Percentiles rank a stretch among this genome's conserved stretches.
phyloP scores from a whole-genome alignment of 2,888 invertebrate genomes.

The Tenthredo amoena region DNA sequence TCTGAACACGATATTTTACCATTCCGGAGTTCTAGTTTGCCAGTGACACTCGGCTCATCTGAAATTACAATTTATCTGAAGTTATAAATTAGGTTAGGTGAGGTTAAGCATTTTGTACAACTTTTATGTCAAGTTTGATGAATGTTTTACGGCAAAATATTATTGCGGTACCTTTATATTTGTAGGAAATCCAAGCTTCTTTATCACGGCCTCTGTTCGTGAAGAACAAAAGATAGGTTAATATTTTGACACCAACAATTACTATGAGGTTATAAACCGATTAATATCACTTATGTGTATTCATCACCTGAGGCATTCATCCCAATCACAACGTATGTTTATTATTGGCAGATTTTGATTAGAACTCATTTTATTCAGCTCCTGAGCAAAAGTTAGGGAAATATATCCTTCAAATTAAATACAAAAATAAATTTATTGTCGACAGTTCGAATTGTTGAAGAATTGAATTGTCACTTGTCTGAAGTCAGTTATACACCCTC shows the following conservation, averaged over 20 bases:
- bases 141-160: neutral
- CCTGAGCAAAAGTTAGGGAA: neutral
- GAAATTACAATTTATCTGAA: slow-evolving; percentile 56
- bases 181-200: slow-evolving; percentile 80
- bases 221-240: slow-evolving; percentile 52
- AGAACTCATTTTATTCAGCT: slow-evolving; percentile 41
- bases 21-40: slow-evolving; percentile 77
- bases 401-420: neutral
- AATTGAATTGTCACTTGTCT: slow-evolving; percentile 40
- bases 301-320: slow-evolving; percentile 78
- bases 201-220: slow-evolving; percentile 78
- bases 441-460: slow-evolving; percentile 17
- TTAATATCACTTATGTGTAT: neutral
- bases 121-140: neutral
- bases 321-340: slow-evolving; percentile 81
- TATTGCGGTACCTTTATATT: slow-evolving; percentile 69
- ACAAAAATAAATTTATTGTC: slow-evolving; percentile 13
- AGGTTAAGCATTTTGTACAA: neutral
- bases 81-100: neutral
- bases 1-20: slow-evolving; percentile 77
- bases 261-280: neutral
- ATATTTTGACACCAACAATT: slow-evolving; percentile 7
- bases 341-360: slow-evolving; percentile 75
- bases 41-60: slow-evolving; percentile 77
- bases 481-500: neutral